These are phyloP conservation scores for Perca fluviatilis DNA, from an alignment of 2,113 vertebrate species.

Conservation along the genomic window DNA sequence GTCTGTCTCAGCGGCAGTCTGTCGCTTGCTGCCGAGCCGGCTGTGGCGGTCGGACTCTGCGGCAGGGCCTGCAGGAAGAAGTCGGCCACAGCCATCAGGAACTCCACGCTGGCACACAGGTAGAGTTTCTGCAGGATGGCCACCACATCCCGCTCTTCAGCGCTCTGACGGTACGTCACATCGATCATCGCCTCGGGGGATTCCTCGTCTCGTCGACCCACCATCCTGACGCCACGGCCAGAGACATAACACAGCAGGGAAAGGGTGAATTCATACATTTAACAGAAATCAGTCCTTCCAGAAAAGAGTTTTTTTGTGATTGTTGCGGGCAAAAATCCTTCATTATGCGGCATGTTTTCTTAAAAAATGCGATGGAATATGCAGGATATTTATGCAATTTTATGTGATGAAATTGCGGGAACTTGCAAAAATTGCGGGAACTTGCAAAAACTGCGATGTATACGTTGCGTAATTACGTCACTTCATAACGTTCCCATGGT, in stretches of 20 bases:
- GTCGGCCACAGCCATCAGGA: constrained; percentile 92
- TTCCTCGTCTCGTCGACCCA: constrained; percentile 86
- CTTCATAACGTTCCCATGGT: too few relatives aligned
- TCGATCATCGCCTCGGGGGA: constrained; percentile 89
- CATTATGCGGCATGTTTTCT: too few relatives aligned
- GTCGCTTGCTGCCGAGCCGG: constrained; percentile 43
- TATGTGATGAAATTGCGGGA: too few relatives aligned
- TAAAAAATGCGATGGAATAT: too few relatives aligned
- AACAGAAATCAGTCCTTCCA: too few relatives aligned
- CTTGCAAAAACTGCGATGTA: too few relatives aligned
- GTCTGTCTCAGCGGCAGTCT: constrained; percentile 84
- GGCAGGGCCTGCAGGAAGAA: constrained; percentile 94
- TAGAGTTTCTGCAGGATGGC: constrained; percentile 92
- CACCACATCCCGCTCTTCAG: constrained; percentile 80
- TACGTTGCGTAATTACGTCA: too few relatives aligned
- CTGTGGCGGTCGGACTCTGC: not conserved
- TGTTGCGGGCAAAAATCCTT: too few relatives aligned
- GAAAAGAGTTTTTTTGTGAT: too few relatives aligned
- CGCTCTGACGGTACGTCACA: constrained; percentile 86
- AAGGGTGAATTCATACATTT: not conserved
- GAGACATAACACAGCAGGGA: not conserved
- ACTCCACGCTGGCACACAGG: constrained; percentile 97
- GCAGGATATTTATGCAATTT: too few relatives aligned
- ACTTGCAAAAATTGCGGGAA: too few relatives aligned
- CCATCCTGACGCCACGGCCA: constrained; percentile 88